These are phyloP conservation scores for Ramphastos sulfuratus DNA, from an alignment of 2,113 vertebrate species.

Conservation along the genomic window DNA sequence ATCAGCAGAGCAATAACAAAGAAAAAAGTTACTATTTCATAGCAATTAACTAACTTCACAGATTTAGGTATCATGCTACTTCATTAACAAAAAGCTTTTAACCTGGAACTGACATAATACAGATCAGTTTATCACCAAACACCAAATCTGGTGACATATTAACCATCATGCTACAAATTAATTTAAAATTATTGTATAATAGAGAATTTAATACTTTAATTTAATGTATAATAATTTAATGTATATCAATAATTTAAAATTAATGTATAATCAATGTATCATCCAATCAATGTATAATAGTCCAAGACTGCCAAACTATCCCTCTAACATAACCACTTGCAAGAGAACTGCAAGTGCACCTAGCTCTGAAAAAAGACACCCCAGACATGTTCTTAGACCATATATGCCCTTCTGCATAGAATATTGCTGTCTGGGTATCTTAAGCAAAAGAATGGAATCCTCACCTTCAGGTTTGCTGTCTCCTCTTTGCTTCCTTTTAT, in stretches of 20 bases:
- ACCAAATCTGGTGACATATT: not conserved
- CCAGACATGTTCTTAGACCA: not conserved
- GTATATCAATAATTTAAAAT: not conserved
- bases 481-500: not conserved
- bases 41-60: not conserved
- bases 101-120: not conserved
- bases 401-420: not conserved
- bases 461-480: not conserved
- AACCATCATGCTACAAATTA: not conserved
- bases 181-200: not conserved
- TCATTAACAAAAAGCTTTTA: not conserved
- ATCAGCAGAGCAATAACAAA: not conserved
- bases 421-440: not conserved
- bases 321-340: not conserved
- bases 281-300: not conserved
- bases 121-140: not conserved
- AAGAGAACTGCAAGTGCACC: not conserved
- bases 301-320: not conserved
- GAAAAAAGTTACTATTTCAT: not conserved
- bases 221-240: too few relatives aligned
- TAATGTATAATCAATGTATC: too few relatives aligned
- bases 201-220: too few relatives aligned
- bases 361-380: not conserved
- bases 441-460: not conserved
- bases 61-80: not conserved